Evolutionary conservation across 2,797 vertebrate species (phyloP).

Genomic region (Denticeps clupeoides): DNA sequence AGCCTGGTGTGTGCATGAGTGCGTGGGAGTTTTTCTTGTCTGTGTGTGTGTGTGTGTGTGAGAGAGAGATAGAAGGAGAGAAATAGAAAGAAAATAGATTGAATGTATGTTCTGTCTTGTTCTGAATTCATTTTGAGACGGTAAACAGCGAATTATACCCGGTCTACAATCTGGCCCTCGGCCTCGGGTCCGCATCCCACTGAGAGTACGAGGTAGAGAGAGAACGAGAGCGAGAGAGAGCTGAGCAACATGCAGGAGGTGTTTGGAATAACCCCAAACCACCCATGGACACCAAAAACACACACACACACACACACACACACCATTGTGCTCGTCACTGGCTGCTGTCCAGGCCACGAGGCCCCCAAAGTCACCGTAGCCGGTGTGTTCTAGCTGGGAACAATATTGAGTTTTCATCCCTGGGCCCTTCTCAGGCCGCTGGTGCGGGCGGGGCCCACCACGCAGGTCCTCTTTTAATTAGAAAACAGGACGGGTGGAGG

Average conservation of each 20-base stretch:
- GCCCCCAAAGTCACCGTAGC: conserved; percentile 45
- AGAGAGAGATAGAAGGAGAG: not conserved
- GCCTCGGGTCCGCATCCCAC: conserved; percentile 3
- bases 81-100: not conserved
- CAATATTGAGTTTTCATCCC: conserved; percentile 44
- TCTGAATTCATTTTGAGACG: conserved; percentile 23
- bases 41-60: conserved; percentile 1
- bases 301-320: conserved; percentile 17
- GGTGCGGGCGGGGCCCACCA: conserved; percentile 31
- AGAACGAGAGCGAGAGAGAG: conserved; percentile 4
- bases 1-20: conserved; percentile 2
- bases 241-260: conserved; percentile 28
- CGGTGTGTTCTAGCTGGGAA: conserved; percentile 36
- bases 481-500: conserved; percentile 32
- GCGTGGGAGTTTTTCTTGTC: not conserved
- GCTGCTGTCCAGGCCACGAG: conserved; percentile 41
- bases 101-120: not conserved
- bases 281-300: conserved; percentile 8
- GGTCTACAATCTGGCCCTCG: conserved; percentile 14
- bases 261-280: conserved; percentile 17
- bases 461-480: conserved; percentile 67
- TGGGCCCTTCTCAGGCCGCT: conserved; percentile 20
- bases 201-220: conserved; percentile 22
- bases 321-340: conserved; percentile 35
- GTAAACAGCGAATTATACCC: conserved; percentile 20